A percentile compares a stretch with the other conserved stretches of the same genome.
Evolutionary conservation across 2,888 invertebrate genomes (phyloP).

Genomic region (Nemoura dubitans): DNA sequence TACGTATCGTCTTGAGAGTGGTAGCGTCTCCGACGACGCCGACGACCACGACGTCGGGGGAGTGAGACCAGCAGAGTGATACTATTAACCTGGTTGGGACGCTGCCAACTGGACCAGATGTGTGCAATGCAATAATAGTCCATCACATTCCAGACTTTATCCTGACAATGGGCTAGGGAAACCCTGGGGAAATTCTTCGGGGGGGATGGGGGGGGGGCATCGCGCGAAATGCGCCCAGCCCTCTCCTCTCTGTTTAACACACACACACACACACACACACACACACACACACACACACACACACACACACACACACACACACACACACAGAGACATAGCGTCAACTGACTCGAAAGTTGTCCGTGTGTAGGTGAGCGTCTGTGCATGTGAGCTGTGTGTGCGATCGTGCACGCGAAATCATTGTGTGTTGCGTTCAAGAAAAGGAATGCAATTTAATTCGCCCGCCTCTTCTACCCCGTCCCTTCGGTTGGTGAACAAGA

Average conservation of each 20-base stretch:
- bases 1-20: constrained; percentile 8
- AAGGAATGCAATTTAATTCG: too few species aligned
- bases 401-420: too few species aligned
- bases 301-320: too few species aligned
- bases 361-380: too few species aligned
- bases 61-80: neutral
- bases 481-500: neutral
- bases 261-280: too few species aligned
- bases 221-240: neutral
- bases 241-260: neutral
- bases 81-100: constrained; percentile 48
- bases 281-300: too few species aligned
- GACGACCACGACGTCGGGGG: too few species aligned
- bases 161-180: neutral
- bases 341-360: too few species aligned
- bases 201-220: neutral
- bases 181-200: neutral
- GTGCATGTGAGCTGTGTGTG: too few species aligned
- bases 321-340: neutral
- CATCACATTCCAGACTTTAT: constrained; percentile 37
- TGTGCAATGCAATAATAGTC: constrained; percentile 41
- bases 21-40: neutral
- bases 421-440: too few species aligned
- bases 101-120: constrained; percentile 44
- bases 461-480: too few species aligned